Conservation (phyloP, 2,113 vertebrate species). For the Uropsilus gracilis region DNA sequence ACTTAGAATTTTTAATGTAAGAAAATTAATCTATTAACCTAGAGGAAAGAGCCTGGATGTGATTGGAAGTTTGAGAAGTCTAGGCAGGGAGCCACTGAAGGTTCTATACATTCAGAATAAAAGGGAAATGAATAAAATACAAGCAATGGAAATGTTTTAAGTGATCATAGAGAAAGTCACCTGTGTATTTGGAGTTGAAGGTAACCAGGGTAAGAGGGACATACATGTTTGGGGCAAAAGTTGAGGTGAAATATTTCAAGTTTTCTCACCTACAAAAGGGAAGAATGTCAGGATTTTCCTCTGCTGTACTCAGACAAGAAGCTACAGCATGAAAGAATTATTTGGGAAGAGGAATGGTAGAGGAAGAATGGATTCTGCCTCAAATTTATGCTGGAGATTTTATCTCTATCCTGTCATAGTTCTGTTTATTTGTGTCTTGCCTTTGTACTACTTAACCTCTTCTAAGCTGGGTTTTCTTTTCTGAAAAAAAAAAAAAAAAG, state of each 20-base stretch:
- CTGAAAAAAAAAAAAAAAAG: neutral
- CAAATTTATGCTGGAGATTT: neutral
- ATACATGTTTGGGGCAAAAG: neutral
- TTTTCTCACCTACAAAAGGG: neutral
- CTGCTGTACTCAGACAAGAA: neutral
- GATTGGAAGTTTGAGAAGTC: neutral
- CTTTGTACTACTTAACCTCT: neutral
- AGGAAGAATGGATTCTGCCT: neutral
- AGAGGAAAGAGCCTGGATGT: neutral
- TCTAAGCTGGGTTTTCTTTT: neutral
- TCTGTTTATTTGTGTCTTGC: neutral
- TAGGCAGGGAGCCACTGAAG: neutral
- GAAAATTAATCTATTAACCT: neutral
- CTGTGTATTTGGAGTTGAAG: neutral
- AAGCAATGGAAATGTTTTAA: neutral
- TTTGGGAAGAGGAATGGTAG: neutral
- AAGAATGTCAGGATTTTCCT: neutral
- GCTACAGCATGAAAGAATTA: neutral
- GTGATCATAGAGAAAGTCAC: neutral
- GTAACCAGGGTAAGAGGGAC: neutral
- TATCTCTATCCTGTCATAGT: neutral
- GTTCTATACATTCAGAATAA: neutral
- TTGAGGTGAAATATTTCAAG: neutral
- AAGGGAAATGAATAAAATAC: conserved; percentile 13
- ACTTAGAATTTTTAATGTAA: neutral